A percentile compares a stretch with the other conserved stretches of the same genome.
Conservation (phyloP, 2,113 vertebrate species). For the Mastomys natalensis region DNA sequence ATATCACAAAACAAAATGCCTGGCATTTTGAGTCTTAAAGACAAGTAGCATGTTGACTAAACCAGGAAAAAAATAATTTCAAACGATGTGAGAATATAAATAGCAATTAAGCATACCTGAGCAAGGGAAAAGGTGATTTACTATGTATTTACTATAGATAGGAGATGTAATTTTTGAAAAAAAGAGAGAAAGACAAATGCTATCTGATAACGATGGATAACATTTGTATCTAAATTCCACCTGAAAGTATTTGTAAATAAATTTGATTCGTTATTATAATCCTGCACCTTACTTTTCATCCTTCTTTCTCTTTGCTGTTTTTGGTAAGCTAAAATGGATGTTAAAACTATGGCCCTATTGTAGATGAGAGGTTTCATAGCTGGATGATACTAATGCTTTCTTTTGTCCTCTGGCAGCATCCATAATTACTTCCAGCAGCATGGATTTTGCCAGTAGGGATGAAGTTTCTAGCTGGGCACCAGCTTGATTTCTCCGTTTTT, state of each 20-base stretch:
- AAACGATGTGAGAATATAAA: slow-evolving; percentile 50
- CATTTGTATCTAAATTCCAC: slow-evolving; percentile 22
- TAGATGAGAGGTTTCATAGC: neutral
- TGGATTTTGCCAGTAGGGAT: neutral
- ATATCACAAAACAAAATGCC: neutral
- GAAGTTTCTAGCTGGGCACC: neutral
- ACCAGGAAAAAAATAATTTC: slow-evolving; percentile 33
- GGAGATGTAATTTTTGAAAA: neutral
- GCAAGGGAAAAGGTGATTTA: slow-evolving; percentile 23
- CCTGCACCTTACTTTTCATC: neutral
- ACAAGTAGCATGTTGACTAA: slow-evolving; percentile 34
- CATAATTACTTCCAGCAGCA: neutral
- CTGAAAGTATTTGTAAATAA: neutral
- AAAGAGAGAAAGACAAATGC: neutral
- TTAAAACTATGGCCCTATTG: neutral
- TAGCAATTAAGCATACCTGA: slow-evolving; percentile 52
- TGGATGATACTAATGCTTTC: neutral
- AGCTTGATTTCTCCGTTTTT: neutral
- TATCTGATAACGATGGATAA: neutral
- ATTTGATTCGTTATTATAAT: neutral
- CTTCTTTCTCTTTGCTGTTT: neutral
- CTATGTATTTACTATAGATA: slow-evolving; percentile 59
- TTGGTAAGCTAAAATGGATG: neutral
- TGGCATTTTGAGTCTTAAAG: neutral
- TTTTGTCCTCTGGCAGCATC: neutral